phyloP scores from a whole-genome alignment of 2,888 invertebrate genomes.

The Pristionchus mayeri region DNA sequence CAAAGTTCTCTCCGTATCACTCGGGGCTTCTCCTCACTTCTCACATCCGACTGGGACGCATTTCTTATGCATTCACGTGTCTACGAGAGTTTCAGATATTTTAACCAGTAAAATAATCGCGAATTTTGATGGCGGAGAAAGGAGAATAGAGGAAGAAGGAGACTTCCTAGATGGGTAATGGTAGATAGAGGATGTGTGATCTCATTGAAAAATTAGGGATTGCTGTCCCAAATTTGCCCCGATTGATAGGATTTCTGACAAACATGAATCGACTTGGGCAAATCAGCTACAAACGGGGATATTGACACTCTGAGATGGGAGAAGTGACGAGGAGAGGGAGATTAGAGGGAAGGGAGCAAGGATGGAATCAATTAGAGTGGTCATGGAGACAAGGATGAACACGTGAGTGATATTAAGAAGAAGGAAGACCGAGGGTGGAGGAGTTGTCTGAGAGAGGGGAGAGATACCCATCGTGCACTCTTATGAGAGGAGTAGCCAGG shows the following conservation, averaged over 20 bases:
- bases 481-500: background rate
- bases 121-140: background rate
- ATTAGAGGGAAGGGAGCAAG: background rate
- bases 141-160: background rate
- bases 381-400: background rate
- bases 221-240: background rate
- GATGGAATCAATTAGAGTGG: background rate
- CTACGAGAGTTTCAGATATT: slow-evolving; percentile 24
- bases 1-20: background rate
- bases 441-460: background rate
- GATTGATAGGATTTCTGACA: slow-evolving; percentile 1
- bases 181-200: background rate
- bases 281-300: slow-evolving; percentile 8
- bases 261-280: background rate
- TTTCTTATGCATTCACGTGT: slow-evolving; percentile 7
- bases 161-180: background rate
- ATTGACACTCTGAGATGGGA: background rate
- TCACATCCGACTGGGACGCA: background rate
- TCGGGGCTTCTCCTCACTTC: background rate
- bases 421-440: background rate
- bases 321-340: background rate
- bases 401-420: background rate
- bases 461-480: background rate
- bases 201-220: background rate
- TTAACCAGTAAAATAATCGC: slow-evolving; percentile 1